phyloP scores from a whole-genome alignment of 2,888 invertebrate species.

The Ophion ventricosus region DNA sequence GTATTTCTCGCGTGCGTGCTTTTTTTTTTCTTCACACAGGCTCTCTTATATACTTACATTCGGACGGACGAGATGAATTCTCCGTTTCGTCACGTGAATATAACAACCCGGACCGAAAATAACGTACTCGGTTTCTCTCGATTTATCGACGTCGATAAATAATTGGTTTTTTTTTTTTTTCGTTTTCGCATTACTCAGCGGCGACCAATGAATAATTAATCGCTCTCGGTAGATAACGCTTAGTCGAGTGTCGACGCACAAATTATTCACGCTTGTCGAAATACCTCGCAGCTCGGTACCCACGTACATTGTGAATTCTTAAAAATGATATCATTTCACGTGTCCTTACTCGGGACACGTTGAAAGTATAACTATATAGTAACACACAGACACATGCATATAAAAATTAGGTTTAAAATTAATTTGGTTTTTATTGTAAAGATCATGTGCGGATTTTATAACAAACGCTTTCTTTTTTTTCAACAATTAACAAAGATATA shows the following conservation, averaged over 20 bases:
- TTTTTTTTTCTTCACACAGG: not conserved
- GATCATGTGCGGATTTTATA: too few species aligned
- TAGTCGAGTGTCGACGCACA: conserved; percentile 37
- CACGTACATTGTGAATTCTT: conserved; percentile 33
- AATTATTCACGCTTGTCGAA: conserved; percentile 59
- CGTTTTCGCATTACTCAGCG: conserved; percentile 19
- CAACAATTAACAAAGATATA: too few species aligned
- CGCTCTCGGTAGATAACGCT: conserved; percentile 34
- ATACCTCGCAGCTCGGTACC: conserved; percentile 44
- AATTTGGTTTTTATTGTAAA: too few species aligned
- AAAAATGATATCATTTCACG: conserved; percentile 48
- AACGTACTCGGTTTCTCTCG: conserved; percentile 41
- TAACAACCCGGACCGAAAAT: not conserved
- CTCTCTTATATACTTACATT: conserved; percentile 3
- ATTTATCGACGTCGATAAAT: conserved; percentile 46
- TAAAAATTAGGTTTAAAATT: too few species aligned
- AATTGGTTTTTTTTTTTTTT: conserved; percentile 14
- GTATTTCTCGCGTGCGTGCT: not conserved
- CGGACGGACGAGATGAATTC: conserved; percentile 29
- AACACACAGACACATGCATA: not conserved
- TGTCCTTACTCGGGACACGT: conserved; percentile 9
- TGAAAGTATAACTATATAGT: conserved; percentile 1
- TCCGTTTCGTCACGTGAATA: conserved; percentile 11
- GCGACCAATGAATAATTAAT: conserved; percentile 48
- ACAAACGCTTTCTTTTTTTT: too few species aligned